Percentiles rank a stretch among this genome's conserved stretches.
Evolutionary conservation across 2,113 vertebrate genomes (phyloP).

Genomic region (Hippopotamus amphibius): DNA sequence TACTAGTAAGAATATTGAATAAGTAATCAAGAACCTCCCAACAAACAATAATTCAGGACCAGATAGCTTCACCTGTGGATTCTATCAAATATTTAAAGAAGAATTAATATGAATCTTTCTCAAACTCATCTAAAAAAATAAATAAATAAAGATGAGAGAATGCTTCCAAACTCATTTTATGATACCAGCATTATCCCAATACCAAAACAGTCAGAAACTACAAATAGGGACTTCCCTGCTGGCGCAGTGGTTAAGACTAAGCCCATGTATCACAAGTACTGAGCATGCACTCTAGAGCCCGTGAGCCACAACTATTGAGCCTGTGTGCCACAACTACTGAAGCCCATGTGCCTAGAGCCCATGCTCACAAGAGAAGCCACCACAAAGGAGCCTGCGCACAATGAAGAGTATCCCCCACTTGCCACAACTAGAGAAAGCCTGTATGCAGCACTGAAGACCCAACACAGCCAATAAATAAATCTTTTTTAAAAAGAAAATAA

Average conservation of each 20-base stretch:
- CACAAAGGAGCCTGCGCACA: too few species aligned
- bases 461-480: too few species aligned
- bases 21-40: neutral
- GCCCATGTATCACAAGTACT: too few species aligned
- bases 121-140: neutral
- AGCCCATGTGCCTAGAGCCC: too few species aligned
- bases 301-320: too few species aligned
- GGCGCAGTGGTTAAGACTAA: neutral
- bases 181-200: neutral
- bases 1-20: neutral
- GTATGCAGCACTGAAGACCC: too few species aligned
- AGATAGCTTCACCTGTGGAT: neutral
- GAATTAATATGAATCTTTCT: neutral
- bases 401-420: too few species aligned
- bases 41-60: neutral
- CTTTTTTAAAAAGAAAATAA: too few species aligned
- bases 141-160: neutral
- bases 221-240: neutral
- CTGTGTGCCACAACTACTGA: too few species aligned
- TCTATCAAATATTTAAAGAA: neutral
- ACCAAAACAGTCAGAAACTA: neutral
- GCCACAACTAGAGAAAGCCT: too few species aligned
- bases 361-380: too few species aligned
- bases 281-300: too few species aligned
- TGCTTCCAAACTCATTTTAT: neutral